Percentiles rank a stretch among this genome's conserved stretches.
Conservation (phyloP, 2,888 invertebrate genomes). For the Epirrhoe alternata region DNA sequence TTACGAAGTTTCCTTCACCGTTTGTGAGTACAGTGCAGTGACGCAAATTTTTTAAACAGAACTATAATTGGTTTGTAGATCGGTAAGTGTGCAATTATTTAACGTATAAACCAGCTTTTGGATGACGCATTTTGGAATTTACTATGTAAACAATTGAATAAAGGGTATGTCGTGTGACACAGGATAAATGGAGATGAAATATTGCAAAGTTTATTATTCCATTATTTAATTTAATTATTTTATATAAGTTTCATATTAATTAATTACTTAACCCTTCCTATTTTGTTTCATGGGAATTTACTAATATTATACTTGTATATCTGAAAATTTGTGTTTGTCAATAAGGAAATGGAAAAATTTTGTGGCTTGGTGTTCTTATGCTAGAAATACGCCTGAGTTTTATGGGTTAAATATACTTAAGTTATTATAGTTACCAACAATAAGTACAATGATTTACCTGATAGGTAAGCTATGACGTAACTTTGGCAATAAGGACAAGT, state of each 20-base stretch:
- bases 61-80: not conserved
- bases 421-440: not conserved
- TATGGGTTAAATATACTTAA: not conserved
- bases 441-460: not conserved
- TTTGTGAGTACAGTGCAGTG: no score
- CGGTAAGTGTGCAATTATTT: not conserved
- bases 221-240: not conserved
- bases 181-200: not conserved
- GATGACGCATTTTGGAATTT: not conserved
- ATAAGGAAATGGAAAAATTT: no score
- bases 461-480: constrained; percentile 5
- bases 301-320: no score
- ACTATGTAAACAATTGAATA: not conserved
- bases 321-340: no score
- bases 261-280: not conserved
- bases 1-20: no score
- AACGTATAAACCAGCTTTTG: constrained; percentile 16
- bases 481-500: constrained; percentile 6
- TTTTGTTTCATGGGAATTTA: not conserved
- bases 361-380: no score
- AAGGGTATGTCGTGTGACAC: not conserved
- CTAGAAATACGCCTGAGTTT: no score
- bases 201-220: not conserved
- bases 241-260: no score
- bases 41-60: no score